Conservation (phyloP, 1,140 invertebrate species). For the Centruroides vittatus region DNA sequence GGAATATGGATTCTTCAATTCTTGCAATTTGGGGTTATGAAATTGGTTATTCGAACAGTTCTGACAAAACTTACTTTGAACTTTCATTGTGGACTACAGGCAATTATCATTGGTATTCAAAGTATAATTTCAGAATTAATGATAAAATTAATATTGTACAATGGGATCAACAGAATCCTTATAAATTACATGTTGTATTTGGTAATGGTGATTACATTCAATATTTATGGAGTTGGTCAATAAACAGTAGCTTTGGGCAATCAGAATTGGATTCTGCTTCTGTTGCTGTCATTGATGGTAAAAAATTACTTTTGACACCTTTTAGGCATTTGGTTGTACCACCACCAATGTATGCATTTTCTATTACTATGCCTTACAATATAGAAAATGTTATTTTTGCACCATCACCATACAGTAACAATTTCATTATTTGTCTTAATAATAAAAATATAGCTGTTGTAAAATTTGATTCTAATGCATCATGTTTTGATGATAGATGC, state of each 20-base stretch:
- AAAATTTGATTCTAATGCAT: no score
- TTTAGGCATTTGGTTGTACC: conserved; percentile 58
- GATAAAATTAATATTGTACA: conserved; percentile 23
- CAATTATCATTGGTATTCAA: conserved; percentile 86
- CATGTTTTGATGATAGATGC: no score
- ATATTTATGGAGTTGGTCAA: conserved; percentile 46
- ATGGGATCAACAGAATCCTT: conserved; percentile 47
- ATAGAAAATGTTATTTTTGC: conserved; percentile 8
- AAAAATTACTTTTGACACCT: conserved; percentile 50
- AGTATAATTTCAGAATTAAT: conserved; percentile 47
- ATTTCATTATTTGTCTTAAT: no score
- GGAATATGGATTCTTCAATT: conserved; percentile 66
- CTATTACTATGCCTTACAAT: conserved; percentile 32
- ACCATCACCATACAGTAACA: background rate
- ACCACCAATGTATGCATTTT: conserved; percentile 60
- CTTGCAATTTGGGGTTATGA: conserved; percentile 43
- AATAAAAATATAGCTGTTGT: no score
- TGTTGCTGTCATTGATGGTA: conserved; percentile 63
- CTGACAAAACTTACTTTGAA: conserved; percentile 8
- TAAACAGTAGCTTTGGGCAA: conserved; percentile 39
- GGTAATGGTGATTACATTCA: conserved; percentile 37
- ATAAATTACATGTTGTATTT: conserved; percentile 42
- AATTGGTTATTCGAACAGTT: background rate
- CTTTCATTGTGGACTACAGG: conserved; percentile 63
- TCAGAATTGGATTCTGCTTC: conserved; percentile 37